These are phyloP conservation scores for Rhyacophila evoluta DNA, from an alignment of 2,888 invertebrate species.

Conservation along the genomic window DNA sequence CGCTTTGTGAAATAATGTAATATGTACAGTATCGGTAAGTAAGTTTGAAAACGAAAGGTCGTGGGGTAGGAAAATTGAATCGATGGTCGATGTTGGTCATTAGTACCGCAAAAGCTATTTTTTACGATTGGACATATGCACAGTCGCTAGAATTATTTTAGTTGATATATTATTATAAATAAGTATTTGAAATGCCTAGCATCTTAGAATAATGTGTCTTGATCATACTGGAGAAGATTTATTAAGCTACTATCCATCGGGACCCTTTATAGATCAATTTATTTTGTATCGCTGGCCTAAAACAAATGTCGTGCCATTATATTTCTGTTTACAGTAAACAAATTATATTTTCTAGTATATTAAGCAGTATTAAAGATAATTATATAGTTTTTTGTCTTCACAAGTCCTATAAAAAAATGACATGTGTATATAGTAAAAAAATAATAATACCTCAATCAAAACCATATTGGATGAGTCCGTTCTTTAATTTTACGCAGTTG, in stretches of 20 bases:
- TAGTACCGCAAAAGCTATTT: neutral
- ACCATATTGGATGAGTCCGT: too few relatives aligned
- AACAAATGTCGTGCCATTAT: neutral
- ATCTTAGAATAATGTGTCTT: neutral
- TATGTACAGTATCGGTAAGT: neutral
- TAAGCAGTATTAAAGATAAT: neutral
- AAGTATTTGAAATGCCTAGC: too few relatives aligned
- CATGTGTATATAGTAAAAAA: too few relatives aligned
- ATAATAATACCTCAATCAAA: too few relatives aligned
- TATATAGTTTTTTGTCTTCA: too few relatives aligned
- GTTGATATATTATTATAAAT: too few relatives aligned
- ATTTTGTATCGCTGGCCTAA: neutral
- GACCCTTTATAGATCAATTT: neutral
- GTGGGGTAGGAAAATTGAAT: neutral
- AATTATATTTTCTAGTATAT: neutral
- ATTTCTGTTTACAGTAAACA: neutral
- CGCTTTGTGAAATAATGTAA: neutral
- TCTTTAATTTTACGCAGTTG: too few relatives aligned
- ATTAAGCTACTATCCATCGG: neutral
- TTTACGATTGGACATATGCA: neutral
- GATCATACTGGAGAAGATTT: neutral
- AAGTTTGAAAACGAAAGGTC: neutral
- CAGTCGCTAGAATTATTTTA: too few relatives aligned
- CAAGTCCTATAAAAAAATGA: too few relatives aligned
- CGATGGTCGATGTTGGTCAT: neutral